Evolutionary conservation across 2,113 vertebrate species (phyloP), one percentile per base, ranked within the genome.

Genomic region (Anhinga rufa): DNA sequence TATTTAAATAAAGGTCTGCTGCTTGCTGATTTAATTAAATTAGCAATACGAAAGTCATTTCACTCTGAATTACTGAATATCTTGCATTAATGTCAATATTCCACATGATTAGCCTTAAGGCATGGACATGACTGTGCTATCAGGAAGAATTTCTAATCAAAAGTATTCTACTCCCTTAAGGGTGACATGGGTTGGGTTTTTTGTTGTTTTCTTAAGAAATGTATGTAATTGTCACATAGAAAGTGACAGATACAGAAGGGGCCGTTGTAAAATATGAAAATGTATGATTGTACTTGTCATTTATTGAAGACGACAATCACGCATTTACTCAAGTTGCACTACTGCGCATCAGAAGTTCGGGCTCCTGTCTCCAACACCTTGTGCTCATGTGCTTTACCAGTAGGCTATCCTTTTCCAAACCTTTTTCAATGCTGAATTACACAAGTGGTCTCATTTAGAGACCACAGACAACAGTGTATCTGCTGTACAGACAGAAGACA

Each of bases 211-310:
- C 48, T 85, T 15, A 40, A 61, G 11, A 83, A 71, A 57, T 97
- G 95, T 97, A 96, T 94, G 97, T 97, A 97, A 95, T 96, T 98
- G 97, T 98, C 98, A 98, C 98, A 98, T 95, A 98, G 97, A 97
- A 96, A 97, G 94, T 81, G 97, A 97, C 97, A 98, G 98, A 96
- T 92, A 94, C 96, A 98, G 98, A 97, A 98, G 98, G 97, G 97
- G 98, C 98, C 42, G 92, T 62, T 89, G 98, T 97, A 75, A 97
- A 98, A 93, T 98, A 94, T 38, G 98, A 98, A 98, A 96, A 94
- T 13, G 70, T 76, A 48, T 9, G 90, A 95, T 81, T 93, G 90
- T 96, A 97, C 51, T 95, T 97, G 98, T 97, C 85, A 89, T 97
- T 98, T 95, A 97, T 96, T 97, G 95, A 96, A 96, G 97, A 95